A percentile compares a stretch with the other conserved stretches of the same genome.
These are phyloP conservation scores for Dicentrarchus labrax DNA, from an alignment of 2,113 vertebrate species.

Conservation along the genomic window DNA sequence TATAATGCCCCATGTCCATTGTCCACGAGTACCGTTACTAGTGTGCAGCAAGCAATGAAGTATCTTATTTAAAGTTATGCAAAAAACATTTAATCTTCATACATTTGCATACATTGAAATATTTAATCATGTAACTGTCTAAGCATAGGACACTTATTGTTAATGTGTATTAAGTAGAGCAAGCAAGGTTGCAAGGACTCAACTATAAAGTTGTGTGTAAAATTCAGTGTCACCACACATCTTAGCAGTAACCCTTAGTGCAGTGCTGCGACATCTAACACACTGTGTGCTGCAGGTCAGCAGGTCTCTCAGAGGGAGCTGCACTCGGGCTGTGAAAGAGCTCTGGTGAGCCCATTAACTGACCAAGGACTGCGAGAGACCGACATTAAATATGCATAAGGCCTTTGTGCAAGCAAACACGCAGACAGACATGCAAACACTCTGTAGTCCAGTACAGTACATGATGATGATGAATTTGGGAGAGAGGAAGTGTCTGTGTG, in stretches of 20 bases:
- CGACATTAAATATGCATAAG: conserved; percentile 62
- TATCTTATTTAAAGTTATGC: background rate
- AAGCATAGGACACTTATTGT: background rate
- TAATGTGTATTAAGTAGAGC: background rate
- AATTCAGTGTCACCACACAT: background rate
- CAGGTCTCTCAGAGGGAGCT: conserved; percentile 20
- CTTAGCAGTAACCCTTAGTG: background rate
- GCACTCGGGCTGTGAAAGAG: conserved; percentile 16
- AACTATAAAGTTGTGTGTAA: background rate
- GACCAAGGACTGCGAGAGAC: conserved; percentile 37
- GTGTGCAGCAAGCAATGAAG: background rate
- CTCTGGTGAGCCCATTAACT: conserved; percentile 43
- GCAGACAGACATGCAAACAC: conserved; percentile 1
- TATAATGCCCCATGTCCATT: background rate
- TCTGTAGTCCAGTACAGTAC: conserved; percentile 6
- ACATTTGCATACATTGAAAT: background rate
- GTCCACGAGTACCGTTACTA: background rate
- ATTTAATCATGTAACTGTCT: background rate
- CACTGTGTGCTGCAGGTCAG: conserved; percentile 28
- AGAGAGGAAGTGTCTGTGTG: background rate
- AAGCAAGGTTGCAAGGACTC: background rate
- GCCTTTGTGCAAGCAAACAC: conserved; percentile 24
- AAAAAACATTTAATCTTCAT: background rate
- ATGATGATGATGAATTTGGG: conserved; percentile 7
- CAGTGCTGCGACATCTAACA: conserved; percentile 14